phyloP scores from a whole-genome alignment of 2,797 vertebrate species.

The Argentina silus region DNA sequence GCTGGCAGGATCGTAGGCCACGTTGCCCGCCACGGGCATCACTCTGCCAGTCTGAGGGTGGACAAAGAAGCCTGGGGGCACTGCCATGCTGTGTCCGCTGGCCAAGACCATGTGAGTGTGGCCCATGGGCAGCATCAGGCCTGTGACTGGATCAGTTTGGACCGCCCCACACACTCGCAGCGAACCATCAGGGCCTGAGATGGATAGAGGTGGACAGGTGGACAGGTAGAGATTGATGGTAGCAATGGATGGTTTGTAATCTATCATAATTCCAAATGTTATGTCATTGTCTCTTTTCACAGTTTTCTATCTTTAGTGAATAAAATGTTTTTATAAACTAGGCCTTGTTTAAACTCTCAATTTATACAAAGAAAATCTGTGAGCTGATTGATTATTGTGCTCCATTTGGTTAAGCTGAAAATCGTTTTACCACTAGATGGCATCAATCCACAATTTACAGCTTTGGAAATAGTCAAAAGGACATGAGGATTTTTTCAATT shows the following conservation, averaged over 20 bases:
- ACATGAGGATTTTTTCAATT: too few species aligned
- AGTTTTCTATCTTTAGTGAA: too few species aligned
- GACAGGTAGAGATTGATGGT: neutral
- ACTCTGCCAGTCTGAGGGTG: slow-evolving; percentile 83
- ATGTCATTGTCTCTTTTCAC: too few species aligned
- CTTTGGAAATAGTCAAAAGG: neutral
- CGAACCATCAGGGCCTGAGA: too few species aligned
- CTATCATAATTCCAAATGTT: too few species aligned
- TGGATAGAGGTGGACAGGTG: neutral
- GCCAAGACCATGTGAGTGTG: slow-evolving; percentile 77
- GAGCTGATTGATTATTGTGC: too few species aligned
- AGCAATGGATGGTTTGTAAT: too few species aligned
- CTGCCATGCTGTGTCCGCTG: slow-evolving; percentile 73
- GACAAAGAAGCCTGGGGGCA: slow-evolving; percentile 81
- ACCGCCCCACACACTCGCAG: slow-evolving; percentile 57
- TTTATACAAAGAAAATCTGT: too few species aligned
- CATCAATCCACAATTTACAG: neutral
- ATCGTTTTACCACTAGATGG: slow-evolving; percentile 3
- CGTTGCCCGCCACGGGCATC: slow-evolving; percentile 82
- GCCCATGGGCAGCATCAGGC: slow-evolving; percentile 76
- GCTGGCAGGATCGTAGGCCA: slow-evolving; percentile 80
- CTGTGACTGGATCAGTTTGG: slow-evolving; percentile 74
- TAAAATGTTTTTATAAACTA: too few species aligned
- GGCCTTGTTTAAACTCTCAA: too few species aligned
- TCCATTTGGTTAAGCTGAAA: too few species aligned